Base-by-base conservation (phyloP, 2,113 vertebrate species). In the Lophius piscatorius region DNA sequence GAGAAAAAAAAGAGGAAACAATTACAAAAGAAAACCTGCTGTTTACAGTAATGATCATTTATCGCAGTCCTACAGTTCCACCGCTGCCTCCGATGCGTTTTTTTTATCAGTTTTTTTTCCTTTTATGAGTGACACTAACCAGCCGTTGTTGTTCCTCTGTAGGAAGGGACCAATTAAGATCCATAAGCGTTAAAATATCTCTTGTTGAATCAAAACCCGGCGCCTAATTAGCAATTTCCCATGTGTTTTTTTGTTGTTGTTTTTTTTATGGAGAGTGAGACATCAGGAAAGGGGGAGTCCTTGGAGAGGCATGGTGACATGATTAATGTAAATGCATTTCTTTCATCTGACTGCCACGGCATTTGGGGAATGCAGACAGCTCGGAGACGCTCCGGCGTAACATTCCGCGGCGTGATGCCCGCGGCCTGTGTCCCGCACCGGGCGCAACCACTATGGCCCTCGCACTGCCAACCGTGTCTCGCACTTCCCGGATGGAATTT, bases 261-360 rank as follows among this genome's bases (percentile, higher is more conserved):
- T 23, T 23, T 18, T 57, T 51, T 50, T 3, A 48, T 41, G 7
- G 17, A 14, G 24, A 50, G 5, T 16, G 23, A 21, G 17, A 55
- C 56, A 78, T 46, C 54, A 59, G 50, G 7, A 60, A 47, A 17
- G 17, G 7, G 36, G 9, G 48, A 47, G 59, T 39, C 74, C 52
- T 70, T 51, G 56, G 63, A 39, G 63, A 68, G 8, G 23, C 39
- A 39, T 16, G 22, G 45, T 1, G 13, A 65, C 54, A 41, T 70
- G 45, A 76, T 63, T 59, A 49, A 63, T 77, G 60, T 57, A 67
- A 84, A 80, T 74, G 42, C 51, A 46, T 76, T 68, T 70, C 59
- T 75, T 69, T 65, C 67, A 72, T 77, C 54, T 46, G 21, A 21
- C 28, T 24, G 44, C 40, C 29, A 17, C 39, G 20, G 56, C 38